phyloP scores from a whole-genome alignment of 2,113 vertebrate genomes.

The Scopus umbretta region DNA sequence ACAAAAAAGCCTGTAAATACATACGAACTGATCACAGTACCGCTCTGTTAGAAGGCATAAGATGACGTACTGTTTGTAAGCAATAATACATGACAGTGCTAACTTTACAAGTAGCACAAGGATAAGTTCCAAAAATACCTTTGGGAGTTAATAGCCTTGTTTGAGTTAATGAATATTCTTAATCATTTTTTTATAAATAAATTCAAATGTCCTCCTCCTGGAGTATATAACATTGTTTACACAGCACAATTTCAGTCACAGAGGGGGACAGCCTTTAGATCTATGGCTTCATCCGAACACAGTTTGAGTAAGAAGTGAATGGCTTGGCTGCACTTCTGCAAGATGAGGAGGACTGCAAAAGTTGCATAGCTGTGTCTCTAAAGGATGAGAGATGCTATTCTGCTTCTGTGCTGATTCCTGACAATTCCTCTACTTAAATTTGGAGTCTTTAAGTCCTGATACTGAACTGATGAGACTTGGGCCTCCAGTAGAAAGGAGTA shows the following conservation, averaged over 20 bases:
- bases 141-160: conserved; percentile 67
- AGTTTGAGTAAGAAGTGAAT: conserved; percentile 69
- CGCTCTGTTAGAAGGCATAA: conserved; percentile 75
- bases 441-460: conserved; percentile 51
- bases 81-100: conserved; percentile 81
- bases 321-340: conserved; percentile 72
- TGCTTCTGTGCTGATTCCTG: conserved; percentile 65
- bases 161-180: conserved; percentile 69
- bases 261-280: conserved; percentile 68
- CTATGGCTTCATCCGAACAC: conserved; percentile 62
- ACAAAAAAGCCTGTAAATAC: conserved; percentile 74
- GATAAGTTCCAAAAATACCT: conserved; percentile 75
- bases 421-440: conserved; percentile 60
- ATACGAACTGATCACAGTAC: conserved; percentile 72
- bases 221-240: conserved; percentile 75
- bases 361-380: conserved; percentile 67
- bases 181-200: conserved; percentile 71
- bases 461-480: conserved; percentile 56
- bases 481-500: conserved; percentile 58
- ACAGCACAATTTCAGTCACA: conserved; percentile 73
- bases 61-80: conserved; percentile 79
- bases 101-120: conserved; percentile 76
- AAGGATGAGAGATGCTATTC: conserved; percentile 61
- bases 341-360: conserved; percentile 69
- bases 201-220: conserved; percentile 72